Base-by-base conservation (phyloP, 2,888 invertebrate species). In the Tetranychus piercei region DNA sequence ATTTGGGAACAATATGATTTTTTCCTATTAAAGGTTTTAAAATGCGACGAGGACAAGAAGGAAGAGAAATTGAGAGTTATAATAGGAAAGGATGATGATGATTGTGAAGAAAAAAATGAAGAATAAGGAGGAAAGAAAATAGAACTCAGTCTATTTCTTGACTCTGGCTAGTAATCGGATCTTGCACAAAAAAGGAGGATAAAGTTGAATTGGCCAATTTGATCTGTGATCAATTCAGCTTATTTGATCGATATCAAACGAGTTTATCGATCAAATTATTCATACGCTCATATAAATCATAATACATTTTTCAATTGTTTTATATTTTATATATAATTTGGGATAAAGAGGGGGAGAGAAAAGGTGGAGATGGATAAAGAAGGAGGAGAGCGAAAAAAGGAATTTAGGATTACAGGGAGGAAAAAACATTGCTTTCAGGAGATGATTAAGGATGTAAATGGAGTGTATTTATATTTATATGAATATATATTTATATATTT, bases 81-180 rank as follows among this genome's bases (percentile, higher is more conserved):
- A n/a, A 11, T 8, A 18, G 44, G 20, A 45, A 43, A 45, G 15
- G 72, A 44, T 23, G 44, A 34, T 9, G 72, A 45, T 23, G 43
- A 72, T 5, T 6, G 44, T 34, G 43, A 72, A 72, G 72, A 72
- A 43, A 72, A 34, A 72, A 34, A 72, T 15, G 34, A 20, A 44
- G 23, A 18, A 34, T 23, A 43, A 72, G 45, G 20, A 44, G 43
- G 22, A 44, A 72, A 72, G 34, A 44, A 43, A 20, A 9, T 23
- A 72, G 34, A 44, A 71, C 15, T 44, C 22, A 72, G 18, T n/a
- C 20, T 44, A 43, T 43, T 72, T n/a, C 20, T 72, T 43, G 18
- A 43, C 44, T 43, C 45, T 34, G 20, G 43, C 72, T 43, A 44
- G n/a, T 72, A 72, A 69, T 69, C 22, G 55, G 55, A 55, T 55